Evolutionary conservation across 1,140 invertebrate genomes (phyloP).

Genomic region (Telenomus remus): DNA sequence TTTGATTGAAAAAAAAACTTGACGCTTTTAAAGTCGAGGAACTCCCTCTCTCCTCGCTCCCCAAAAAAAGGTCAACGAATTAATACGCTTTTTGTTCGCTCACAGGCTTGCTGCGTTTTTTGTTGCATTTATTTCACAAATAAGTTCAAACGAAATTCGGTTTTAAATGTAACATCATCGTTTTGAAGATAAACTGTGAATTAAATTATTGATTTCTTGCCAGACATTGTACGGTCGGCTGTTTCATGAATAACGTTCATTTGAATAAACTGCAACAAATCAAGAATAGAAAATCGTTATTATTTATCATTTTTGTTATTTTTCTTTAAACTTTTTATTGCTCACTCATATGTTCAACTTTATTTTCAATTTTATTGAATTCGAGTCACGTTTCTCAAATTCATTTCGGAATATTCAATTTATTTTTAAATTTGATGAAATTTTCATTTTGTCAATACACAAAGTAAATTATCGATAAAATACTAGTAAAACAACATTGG

Average conservation of each 20-base stretch:
- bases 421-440: too few relatives aligned
- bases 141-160: slow-evolving; percentile 17
- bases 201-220: slow-evolving; percentile 59
- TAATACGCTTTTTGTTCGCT: neutral
- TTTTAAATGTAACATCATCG: slow-evolving; percentile 38
- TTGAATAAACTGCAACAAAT: slow-evolving; percentile 38
- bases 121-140: neutral
- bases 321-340: neutral
- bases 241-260: slow-evolving; percentile 50
- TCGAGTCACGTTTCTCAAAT: too few relatives aligned
- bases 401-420: too few relatives aligned
- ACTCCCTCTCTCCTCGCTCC: too few relatives aligned
- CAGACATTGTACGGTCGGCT: slow-evolving; percentile 46
- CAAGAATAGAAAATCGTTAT: neutral
- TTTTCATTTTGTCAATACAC: too few relatives aligned
- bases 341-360: too few relatives aligned
- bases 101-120: neutral
- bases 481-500: neutral
- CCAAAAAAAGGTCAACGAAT: neutral
- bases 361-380: too few relatives aligned
- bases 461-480: neutral
- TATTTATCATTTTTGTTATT: neutral
- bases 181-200: slow-evolving; percentile 57
- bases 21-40: too few relatives aligned
- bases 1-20: too few relatives aligned